A percentile compares a stretch with the other conserved stretches of the same genome.
Evolutionary conservation across 2,888 invertebrate genomes (phyloP).

Genomic region (Dione vanillae): DNA sequence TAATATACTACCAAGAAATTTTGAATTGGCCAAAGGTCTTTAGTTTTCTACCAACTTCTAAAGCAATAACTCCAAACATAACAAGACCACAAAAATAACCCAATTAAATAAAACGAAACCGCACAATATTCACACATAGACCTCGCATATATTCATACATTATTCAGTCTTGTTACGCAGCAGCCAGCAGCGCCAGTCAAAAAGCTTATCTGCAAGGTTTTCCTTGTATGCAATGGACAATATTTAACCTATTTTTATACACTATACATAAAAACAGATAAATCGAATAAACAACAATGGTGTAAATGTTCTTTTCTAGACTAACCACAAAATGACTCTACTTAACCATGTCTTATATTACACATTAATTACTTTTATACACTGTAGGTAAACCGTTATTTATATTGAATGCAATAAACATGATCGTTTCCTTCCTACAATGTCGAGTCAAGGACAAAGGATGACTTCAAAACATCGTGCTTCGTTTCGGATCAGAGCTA

Average conservation of each 20-base stretch:
- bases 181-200: slow-evolving; percentile 1
- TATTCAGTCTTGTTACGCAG: slow-evolving; percentile 1
- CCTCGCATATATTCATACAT: not conserved
- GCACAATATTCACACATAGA: not conserved
- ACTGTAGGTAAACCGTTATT: not conserved
- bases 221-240: not conserved
- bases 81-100: not conserved
- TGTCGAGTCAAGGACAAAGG: not conserved
- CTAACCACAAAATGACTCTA: too few relatives aligned
- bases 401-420: not conserved
- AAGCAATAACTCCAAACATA: too few relatives aligned
- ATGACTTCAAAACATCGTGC: not conserved
- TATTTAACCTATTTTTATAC: too few relatives aligned
- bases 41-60: too few relatives aligned
- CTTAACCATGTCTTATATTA: too few relatives aligned
- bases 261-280: too few relatives aligned
- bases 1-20: too few relatives aligned
- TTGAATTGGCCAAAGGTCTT: too few relatives aligned
- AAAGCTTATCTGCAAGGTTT: slow-evolving; percentile 4
- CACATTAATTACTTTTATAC: too few relatives aligned
- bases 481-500: not conserved
- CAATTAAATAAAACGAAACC: not conserved
- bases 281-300: too few relatives aligned
- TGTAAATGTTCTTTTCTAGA: too few relatives aligned
- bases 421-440: not conserved